Conservation (phyloP, 2,113 vertebrate species). For the Montifringilla adamsi region DNA sequence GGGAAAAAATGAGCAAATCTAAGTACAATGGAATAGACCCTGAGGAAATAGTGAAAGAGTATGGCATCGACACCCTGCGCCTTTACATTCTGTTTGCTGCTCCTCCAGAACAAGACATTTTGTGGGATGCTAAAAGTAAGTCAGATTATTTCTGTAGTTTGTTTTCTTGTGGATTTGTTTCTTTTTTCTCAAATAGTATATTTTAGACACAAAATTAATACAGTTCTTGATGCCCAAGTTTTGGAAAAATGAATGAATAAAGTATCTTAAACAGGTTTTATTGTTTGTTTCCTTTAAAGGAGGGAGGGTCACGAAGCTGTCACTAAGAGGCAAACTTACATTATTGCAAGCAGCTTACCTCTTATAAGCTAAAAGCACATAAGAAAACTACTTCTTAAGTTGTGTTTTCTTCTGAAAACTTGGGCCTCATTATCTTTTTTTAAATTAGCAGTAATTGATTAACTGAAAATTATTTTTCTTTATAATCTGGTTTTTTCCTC, state of each 20-base stretch:
- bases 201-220: neutral
- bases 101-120: conserved; percentile 92
- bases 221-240: neutral
- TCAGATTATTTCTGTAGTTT: neutral
- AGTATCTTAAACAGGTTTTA: neutral
- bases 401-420: neutral
- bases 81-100: conserved; percentile 91
- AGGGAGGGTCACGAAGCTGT: neutral
- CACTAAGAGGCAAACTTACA: neutral
- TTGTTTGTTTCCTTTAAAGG: neutral
- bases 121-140: conserved; percentile 95
- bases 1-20: conserved; percentile 99
- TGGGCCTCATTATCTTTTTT: neutral
- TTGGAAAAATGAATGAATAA: neutral
- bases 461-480: neutral
- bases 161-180: neutral
- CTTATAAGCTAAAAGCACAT: neutral
- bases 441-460: neutral
- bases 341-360: neutral
- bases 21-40: conserved; percentile 94
- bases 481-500: neutral
- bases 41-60: conserved; percentile 81
- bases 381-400: neutral
- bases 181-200: neutral
- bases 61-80: conserved; percentile 88